Base-by-base conservation (phyloP, 2,797 vertebrate species). In the Bufotes viridis region DNA sequence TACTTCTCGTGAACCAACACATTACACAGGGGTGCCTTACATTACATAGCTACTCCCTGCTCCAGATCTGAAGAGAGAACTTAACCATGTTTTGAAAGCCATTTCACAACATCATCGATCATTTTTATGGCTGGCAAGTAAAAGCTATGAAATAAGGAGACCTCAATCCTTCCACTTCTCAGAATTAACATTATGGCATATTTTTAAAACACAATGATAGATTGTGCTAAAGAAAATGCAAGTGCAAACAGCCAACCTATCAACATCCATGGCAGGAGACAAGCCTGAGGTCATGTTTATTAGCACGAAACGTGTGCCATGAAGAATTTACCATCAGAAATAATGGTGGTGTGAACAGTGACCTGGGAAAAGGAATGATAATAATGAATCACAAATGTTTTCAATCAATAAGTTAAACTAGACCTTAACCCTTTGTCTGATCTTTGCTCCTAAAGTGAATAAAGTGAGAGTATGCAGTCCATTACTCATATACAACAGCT, bases 71-170 rank as follows among this genome's bases (percentile, higher is more conserved):
- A 34, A 34, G 57, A 42, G 34, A 81, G 79, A 87, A 80, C 72
- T 74, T 57, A 75, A 72, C 26, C 57, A 17, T 51, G 20, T 87
- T 87, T 85, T 81, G 76, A 87, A 81, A 76, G 86, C 63, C 18
- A 12, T 76, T 82, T 75, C 79, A 63, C 29, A 82, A 82, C 79
- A 82, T 76, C 69, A 87, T 87, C 22, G 29, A 82, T 87, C 79
- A 87, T 75, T 81, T 87, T 87, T 76, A 87, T 87, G 58, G 55
- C 15, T 24, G 29, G 80, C 49, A 20, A 82, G 58, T 76, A 82
- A 87, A 29, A 26, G 42, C 58, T 74, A 87, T 22, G 26, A 76
- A 76, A 76, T 76, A 57, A 60, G 51, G 69, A 75, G 15, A 72
- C 69, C 26, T 57, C 53, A 20, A 76, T 76, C 20, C 74, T 76